phyloP scores from a whole-genome alignment of 92 coral and sea anemone genomes.

The Micromussa lordhowensis region DNA sequence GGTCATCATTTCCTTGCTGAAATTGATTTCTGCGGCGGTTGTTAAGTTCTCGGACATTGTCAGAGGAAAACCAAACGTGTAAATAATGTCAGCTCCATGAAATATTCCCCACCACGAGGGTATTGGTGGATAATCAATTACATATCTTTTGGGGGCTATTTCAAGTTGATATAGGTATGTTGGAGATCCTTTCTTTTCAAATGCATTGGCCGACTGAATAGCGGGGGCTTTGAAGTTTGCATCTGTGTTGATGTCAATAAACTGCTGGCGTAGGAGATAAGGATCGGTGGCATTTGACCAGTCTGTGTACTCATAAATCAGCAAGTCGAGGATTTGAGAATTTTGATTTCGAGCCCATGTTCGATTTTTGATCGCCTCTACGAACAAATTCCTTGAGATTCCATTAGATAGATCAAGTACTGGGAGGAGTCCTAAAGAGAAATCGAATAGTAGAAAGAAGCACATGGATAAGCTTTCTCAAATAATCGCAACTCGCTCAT shows the following conservation, averaged over 20 bases:
- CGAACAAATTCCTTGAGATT: constrained; percentile 24
- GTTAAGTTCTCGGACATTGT: neutral
- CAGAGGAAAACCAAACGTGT: constrained; percentile 43
- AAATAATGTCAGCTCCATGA: constrained; percentile 53
- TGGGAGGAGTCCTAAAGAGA: neutral
- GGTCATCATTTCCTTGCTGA: constrained; percentile 48
- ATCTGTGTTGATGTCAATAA: constrained; percentile 65
- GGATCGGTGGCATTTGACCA: constrained; percentile 65
- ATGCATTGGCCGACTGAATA: constrained; percentile 62
- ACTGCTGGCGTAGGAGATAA: constrained; percentile 47
- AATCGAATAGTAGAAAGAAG: neutral
- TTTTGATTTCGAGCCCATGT: constrained; percentile 61
- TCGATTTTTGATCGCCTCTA: constrained; percentile 36
- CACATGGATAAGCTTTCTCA: neutral
- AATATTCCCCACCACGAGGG: constrained; percentile 54
- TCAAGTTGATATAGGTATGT: constrained; percentile 72
- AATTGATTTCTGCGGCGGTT: constrained; percentile 17
- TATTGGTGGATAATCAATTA: neutral
- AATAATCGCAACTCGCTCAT: neutral
- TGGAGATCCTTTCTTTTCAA: constrained; percentile 40
- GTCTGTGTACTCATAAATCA: constrained; percentile 66
- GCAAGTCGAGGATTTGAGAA: constrained; percentile 45
- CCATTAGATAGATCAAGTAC: constrained; percentile 23
- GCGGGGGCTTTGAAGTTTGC: constrained; percentile 73
- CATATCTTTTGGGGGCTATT: neutral